These are phyloP conservation scores for Drosophila eugracilis DNA, from an alignment of 1,140 invertebrate genomes.

Conservation along the genomic window DNA sequence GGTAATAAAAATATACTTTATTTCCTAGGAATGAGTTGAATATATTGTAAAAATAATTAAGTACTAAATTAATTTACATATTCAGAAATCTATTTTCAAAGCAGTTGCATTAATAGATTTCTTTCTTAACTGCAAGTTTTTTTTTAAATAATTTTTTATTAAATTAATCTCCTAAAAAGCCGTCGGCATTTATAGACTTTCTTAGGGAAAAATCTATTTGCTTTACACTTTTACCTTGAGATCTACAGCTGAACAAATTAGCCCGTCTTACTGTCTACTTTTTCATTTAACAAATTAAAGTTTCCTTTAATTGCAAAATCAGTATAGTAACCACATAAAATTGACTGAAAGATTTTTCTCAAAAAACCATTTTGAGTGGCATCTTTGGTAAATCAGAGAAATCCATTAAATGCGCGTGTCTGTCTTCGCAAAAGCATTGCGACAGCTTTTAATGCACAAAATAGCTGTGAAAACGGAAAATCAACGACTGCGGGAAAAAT, in stretches of 20 bases:
- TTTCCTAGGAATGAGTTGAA: too few species aligned
- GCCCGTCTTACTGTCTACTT: not conserved
- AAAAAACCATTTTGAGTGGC: constrained; percentile 36
- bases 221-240: too few species aligned
- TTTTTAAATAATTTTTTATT: not conserved
- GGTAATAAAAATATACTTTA: too few species aligned
- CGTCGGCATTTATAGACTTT: constrained; percentile 9
- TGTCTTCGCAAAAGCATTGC: constrained; percentile 49
- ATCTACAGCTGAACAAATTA: too few species aligned
- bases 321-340: constrained; percentile 15
- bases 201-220: not conserved
- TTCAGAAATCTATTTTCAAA: too few species aligned
- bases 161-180: not conserved
- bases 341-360: constrained; percentile 18
- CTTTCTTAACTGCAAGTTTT: not conserved
- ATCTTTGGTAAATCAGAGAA: constrained; percentile 56
- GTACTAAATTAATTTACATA: too few species aligned
- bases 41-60: too few species aligned
- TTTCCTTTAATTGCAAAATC: constrained; percentile 1
- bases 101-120: too few species aligned
- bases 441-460: constrained; percentile 70
- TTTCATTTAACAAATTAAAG: constrained; percentile 1
- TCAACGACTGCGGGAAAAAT: constrained; percentile 56
- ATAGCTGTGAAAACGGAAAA: constrained; percentile 57
- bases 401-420: constrained; percentile 65